Percentiles rank a stretch among this genome's conserved stretches.
These are phyloP conservation scores for Spialia ferax DNA, from an alignment of 2,888 invertebrate species.

Conservation along the genomic window DNA sequence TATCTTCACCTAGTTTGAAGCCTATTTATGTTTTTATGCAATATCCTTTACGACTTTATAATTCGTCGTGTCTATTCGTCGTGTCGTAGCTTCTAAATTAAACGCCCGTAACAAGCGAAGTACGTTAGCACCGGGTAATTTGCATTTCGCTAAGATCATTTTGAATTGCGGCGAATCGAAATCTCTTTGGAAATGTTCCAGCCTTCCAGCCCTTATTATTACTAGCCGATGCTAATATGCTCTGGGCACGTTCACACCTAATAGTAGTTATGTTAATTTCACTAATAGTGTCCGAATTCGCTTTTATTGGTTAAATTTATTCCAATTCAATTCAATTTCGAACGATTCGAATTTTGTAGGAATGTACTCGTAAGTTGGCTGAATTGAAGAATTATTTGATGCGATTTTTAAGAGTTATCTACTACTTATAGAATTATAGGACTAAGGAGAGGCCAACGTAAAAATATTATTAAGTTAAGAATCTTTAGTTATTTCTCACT, in stretches of 20 bases:
- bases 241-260: constrained; percentile 17
- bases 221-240: constrained; percentile 58
- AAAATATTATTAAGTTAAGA: too few relatives aligned
- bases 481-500: too few relatives aligned
- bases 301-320: constrained; percentile 12
- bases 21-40: too few relatives aligned
- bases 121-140: constrained; percentile 62
- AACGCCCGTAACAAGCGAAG: constrained; percentile 52
- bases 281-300: constrained; percentile 10
- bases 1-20: too few relatives aligned
- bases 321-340: constrained; percentile 12
- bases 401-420: not conserved
- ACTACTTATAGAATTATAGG: too few relatives aligned
- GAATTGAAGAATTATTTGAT: not conserved
- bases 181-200: constrained; percentile 59
- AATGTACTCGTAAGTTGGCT: not conserved
- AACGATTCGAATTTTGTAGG: not conserved
- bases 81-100: constrained; percentile 49
- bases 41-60: too few relatives aligned
- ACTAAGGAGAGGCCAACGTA: too few relatives aligned
- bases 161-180: constrained; percentile 54
- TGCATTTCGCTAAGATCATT: constrained; percentile 65
- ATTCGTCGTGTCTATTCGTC: too few relatives aligned
- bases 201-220: constrained; percentile 58
- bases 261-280: constrained; percentile 30